Base-by-base conservation (phyloP, 2,888 invertebrate genomes). In the Branchipolynoe longqiensis region DNA sequence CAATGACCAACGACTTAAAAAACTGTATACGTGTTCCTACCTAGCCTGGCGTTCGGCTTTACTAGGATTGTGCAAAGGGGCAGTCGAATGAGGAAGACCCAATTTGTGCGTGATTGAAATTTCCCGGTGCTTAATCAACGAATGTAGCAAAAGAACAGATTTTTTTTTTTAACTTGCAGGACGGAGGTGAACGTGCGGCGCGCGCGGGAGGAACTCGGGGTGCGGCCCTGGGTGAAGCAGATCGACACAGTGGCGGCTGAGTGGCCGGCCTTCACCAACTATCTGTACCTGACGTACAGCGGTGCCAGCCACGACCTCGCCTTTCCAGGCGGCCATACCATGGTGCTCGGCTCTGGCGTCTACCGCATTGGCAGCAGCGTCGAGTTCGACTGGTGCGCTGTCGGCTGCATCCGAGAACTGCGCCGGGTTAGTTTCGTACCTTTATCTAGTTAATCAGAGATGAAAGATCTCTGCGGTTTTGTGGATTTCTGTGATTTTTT, bases 371-470 rank as follows among this genome's bases (percentile, higher is more conserved):
- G 93, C n/a, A 98, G 98, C 92, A 99, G 99, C 0, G 99, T 99
- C 6, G 99, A 99, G 94, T 99, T 99, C 94, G 99, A 99, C 94
- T 99, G 99, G 97, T 99, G 99, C 93, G 99, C 99, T 28, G 99
- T 99, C 0, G 97, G 98, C 58, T 99, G 99, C 92, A 95, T 99
- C 73, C 95, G 97, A 85, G 98, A 99, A 93, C 94, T 99, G 22
- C 95, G 97, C 89, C 96, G 97, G 90, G 94, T 95, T 22, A 22
- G 62, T 12, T 62, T 48, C 48, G 18, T 48, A 48, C 48, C 48
- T 48, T 8, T 48, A 12, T 48, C n/a, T n/a, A n/a, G n/a, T n/a
- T n/a, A n/a, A n/a, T n/a, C n/a, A n/a, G n/a, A n/a, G n/a, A n/a
- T n/a, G 48, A n/a, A n/a, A n/a, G n/a, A n/a, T n/a, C n/a, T n/a